Evolutionary conservation across 1,140 invertebrate genomes (phyloP), one percentile per base, ranked within the genome.

Genomic region (Conopomorpha cramerella): DNA sequence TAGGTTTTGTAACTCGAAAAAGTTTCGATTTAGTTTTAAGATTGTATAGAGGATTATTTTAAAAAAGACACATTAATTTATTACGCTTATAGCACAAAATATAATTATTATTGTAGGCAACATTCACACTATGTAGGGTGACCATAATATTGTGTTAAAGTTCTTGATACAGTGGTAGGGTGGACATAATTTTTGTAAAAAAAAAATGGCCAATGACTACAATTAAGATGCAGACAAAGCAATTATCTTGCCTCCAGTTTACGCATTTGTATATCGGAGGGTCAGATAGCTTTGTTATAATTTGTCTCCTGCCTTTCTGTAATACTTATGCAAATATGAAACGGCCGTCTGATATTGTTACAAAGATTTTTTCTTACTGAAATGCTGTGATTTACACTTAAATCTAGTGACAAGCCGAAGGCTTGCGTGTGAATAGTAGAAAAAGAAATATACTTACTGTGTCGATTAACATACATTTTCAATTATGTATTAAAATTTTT

Each of bases 381-480:
- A 51, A 50, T 55, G 58, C 61, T 65, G 61, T 65, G 58, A 65
- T 62, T 55, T 38, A 47, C 41, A 51, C 36, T 53, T 39, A 39
- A 40, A 13, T 51, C 49, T 62, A 59, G 53, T 55, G 52, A 52
- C 41, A 54, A 49, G n/a, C n/a, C n/a, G n/a, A n/a, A n/a, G n/a
- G n/a, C n/a, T n/a, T n/a, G n/a, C n/a, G n/a, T n/a, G n/a, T n/a
- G n/a, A n/a, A n/a, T n/a, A n/a, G n/a, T n/a, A n/a, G n/a, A n/a
- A n/a, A n/a, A n/a, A n/a, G n/a, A n/a, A n/a, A n/a, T n/a, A n/a
- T n/a, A n/a, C n/a, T n/a, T n/a, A n/a, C n/a, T n/a, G n/a, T n/a
- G n/a, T n/a, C n/a, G n/a, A n/a, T n/a, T n/a, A n/a, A n/a, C n/a
- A n/a, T n/a, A n/a, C n/a, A n/a, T n/a, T n/a, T n/a, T n/a, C n/a